Base-by-base conservation (phyloP, 2,888 invertebrate species). In the Cryptosula pallasiana region DNA sequence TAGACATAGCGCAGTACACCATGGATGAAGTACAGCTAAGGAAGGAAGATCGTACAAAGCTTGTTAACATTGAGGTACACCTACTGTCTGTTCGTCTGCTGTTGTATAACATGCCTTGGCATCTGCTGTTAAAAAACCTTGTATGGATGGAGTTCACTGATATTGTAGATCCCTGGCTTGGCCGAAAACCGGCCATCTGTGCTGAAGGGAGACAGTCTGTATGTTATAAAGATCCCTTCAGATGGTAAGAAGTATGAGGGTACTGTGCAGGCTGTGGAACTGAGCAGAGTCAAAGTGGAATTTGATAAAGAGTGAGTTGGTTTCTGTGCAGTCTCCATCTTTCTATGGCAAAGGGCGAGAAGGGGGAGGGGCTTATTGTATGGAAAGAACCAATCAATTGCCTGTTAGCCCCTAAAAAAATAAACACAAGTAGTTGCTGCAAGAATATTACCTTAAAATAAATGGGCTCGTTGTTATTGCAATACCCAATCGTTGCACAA, bases 171-270 rank as follows among this genome's bases (percentile, higher is more conserved):
- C 23, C 81, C 80, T 5, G 81, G 80, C 1, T 73, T 81, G 55
- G 77, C 79, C 5, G 81, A 81, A 74, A 81, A 80, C 63, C 74
- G 81, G 23, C 81, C 81, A 16, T 81, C 81, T 23, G 79, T 81
- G 1, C 75, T 81, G 71, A 76, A 73, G 71, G 80, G 80, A 29
- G 81, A 81, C 71, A 75, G 76, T 73, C 74, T 81, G 69, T 79
- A 76, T 76, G 78, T 79, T 3, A 32, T n/a, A 25, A 20, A 27
- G 13, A 32, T 13, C 9, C 29, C 32, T 5, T 13, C 20, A 13
- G 63, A 63, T 9, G 63, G 63, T 34, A 9, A 32, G 63, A 63
- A 32, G 5, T 63, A 32, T 63, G 63, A 63, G 32, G 63, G 63
- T 32, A 13, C 3, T 13, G 63, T 63, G 29, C 32, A 63, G 25